Conservation (phyloP, 2,888 invertebrate genomes). For the Polia nebulosa region DNA sequence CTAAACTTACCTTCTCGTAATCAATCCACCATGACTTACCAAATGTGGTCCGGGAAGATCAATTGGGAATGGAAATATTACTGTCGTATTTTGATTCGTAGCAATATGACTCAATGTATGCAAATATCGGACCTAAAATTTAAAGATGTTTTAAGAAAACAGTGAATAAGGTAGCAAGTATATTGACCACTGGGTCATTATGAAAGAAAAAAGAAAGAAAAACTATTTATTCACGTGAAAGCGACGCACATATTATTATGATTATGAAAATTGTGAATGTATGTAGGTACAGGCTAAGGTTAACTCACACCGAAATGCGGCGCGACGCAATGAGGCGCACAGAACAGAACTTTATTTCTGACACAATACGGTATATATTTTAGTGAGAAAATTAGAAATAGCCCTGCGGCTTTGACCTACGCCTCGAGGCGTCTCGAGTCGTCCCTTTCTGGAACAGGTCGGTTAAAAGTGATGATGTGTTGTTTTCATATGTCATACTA, state of each 20-base stretch:
- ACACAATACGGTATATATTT: too few relatives aligned
- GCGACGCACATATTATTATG: too few relatives aligned
- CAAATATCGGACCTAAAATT: slow-evolving; percentile 79
- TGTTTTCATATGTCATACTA: not conserved
- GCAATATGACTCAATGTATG: slow-evolving; percentile 79
- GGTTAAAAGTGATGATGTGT: not conserved
- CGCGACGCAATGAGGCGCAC: too few relatives aligned
- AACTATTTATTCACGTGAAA: too few relatives aligned
- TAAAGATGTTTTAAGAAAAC: not conserved
- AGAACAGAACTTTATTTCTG: too few relatives aligned
- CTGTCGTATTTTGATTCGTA: slow-evolving; percentile 71
- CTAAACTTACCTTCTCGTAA: not conserved
- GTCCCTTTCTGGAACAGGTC: not conserved
- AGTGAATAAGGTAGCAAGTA: not conserved
- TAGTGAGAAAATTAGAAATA: too few relatives aligned
- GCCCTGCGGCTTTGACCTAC: too few relatives aligned
- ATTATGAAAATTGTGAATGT: too few relatives aligned
- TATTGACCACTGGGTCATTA: too few relatives aligned
- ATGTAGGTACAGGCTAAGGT: too few relatives aligned
- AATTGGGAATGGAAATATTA: slow-evolving; percentile 80
- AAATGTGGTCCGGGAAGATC: slow-evolving; percentile 64
- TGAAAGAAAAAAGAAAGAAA: too few relatives aligned
- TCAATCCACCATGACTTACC: not conserved
- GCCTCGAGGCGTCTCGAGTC: too few relatives aligned
- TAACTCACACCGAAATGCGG: not conserved